These are phyloP conservation scores for Pegoplata infirma DNA, from an alignment of 2,888 invertebrate genomes.

Conservation along the genomic window DNA sequence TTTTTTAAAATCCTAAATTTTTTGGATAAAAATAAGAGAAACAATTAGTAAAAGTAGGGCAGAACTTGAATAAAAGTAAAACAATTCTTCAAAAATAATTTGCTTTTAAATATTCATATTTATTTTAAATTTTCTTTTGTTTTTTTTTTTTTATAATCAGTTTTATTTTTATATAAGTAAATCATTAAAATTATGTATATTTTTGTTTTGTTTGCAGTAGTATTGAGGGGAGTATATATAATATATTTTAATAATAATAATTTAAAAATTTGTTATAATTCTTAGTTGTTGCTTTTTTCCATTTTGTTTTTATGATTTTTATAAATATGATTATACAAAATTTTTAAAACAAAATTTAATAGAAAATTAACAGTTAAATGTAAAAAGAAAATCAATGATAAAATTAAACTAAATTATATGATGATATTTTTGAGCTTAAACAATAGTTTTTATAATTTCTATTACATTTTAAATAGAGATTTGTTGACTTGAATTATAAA, in stretches of 20 bases:
- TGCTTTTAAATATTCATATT: conserved; percentile 21
- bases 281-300: neutral
- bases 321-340: conserved; percentile 26
- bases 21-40: too few relatives aligned
- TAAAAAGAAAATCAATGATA: conserved; percentile 22
- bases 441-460: neutral
- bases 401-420: conserved; percentile 24
- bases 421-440: conserved; percentile 45
- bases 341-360: conserved; percentile 47
- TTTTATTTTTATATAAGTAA: conserved; percentile 24
- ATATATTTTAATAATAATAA: too few relatives aligned
- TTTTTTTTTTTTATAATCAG: conserved; percentile 28
- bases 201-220: conserved; percentile 8
- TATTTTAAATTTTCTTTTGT: too few relatives aligned
- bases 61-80: too few relatives aligned
- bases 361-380: conserved; percentile 34
- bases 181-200: conserved; percentile 41
- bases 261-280: conserved; percentile 23
- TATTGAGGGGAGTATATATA: conserved; percentile 16
- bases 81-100: conserved; percentile 6
- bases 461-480: neutral
- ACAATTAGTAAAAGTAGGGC: too few relatives aligned
- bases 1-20: too few relatives aligned
- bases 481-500: neutral
- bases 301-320: conserved; percentile 2